Conservation (phyloP, 1,140 invertebrate genomes). For the honey bee (Apis mellifera) region DNA sequence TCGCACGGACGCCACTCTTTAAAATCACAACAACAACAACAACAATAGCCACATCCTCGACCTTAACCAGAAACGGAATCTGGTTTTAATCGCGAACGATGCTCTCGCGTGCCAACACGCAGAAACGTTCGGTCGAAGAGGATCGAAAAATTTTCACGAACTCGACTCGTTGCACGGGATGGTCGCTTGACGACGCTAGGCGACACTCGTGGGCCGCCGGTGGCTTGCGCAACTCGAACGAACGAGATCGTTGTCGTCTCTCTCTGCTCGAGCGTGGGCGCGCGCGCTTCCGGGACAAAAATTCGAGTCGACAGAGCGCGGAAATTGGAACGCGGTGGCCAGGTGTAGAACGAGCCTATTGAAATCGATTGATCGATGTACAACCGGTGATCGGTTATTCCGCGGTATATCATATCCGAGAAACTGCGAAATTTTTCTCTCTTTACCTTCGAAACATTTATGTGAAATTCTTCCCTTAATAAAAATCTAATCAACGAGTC, state of each 20-base stretch:
- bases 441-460: not conserved
- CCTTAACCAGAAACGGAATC: no score
- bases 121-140: not conserved
- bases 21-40: no score
- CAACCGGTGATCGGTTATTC: not conserved
- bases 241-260: slow-evolving; percentile 39
- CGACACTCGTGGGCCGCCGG: slow-evolving; percentile 21
- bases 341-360: not conserved
- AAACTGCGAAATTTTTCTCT: not conserved
- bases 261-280: slow-evolving; percentile 22
- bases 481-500: no score
- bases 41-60: no score
- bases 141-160: slow-evolving; percentile 17
- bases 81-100: slow-evolving; percentile 13
- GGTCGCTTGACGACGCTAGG: slow-evolving; percentile 32
- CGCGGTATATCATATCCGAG: not conserved
- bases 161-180: slow-evolving; percentile 14
- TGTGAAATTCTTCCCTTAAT: not conserved
- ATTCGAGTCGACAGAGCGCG: not conserved
- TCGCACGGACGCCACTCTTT: no score
- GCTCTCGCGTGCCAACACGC: slow-evolving; percentile 14
- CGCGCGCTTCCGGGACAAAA: slow-evolving; percentile 28
- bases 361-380: slow-evolving; percentile 1
- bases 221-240: slow-evolving; percentile 24
- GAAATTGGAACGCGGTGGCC: not conserved